A percentile compares a stretch with the other conserved stretches of the same genome.
Conservation (phyloP, 2,113 vertebrate species). For the Anseranas semipalmata region DNA sequence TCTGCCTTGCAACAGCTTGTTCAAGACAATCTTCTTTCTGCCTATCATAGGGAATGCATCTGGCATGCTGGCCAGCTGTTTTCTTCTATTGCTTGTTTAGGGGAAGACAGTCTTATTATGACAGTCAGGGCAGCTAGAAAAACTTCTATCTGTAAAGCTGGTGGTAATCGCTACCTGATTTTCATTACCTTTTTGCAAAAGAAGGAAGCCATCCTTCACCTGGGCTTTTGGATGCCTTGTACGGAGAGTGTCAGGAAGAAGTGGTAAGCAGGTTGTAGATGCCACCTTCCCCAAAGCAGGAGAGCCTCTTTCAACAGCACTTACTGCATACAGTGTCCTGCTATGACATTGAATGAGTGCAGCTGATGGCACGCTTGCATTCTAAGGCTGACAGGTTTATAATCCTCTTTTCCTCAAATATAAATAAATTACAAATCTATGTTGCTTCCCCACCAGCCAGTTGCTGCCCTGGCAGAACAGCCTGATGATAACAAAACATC, state of each 20-base stretch:
- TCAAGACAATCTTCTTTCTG: neutral
- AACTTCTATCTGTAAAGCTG: neutral
- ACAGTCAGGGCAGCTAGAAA: neutral
- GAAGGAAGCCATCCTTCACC: neutral
- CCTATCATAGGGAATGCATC: neutral
- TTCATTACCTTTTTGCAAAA: neutral
- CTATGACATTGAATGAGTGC: neutral
- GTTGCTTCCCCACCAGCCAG: neutral
- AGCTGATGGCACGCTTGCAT: neutral
- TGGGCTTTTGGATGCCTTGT: neutral
- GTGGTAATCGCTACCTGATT: rapidly evolving
- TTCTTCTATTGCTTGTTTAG: neutral
- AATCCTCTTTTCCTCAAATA: neutral
- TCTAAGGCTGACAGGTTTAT: neutral
- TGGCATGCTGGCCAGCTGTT: neutral
- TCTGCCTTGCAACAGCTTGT: neutral
- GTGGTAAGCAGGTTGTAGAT: neutral
- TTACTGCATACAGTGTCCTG: neutral
- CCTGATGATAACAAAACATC: neutral
- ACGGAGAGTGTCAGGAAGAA: neutral
- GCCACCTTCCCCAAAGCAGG: neutral
- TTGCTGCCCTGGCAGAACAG: neutral
- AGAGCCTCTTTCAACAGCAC: neutral
- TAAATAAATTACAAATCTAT: neutral
- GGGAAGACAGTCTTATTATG: neutral